These are phyloP conservation scores for Diphyllodes magnificus DNA, from an alignment of 2,113 vertebrate genomes.

Conservation along the genomic window DNA sequence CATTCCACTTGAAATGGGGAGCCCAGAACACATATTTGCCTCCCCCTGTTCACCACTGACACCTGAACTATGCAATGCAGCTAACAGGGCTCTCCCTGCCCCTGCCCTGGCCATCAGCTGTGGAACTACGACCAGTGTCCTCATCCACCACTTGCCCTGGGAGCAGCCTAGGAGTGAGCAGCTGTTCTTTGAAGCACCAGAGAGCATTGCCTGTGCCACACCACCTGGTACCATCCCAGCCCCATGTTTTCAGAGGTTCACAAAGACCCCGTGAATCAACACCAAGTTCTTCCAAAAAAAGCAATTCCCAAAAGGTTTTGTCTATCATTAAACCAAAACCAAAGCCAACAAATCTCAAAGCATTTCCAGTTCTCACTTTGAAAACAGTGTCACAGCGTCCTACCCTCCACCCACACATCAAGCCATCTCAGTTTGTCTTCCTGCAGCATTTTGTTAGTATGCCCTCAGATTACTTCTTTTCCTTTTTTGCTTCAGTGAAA, in stretches of 20 bases:
- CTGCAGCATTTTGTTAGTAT: not conserved
- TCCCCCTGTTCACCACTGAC: fast-evolving
- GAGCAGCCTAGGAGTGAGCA: not conserved
- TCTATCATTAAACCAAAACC: not conserved
- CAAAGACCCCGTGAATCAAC: not conserved
- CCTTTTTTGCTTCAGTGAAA: not conserved
- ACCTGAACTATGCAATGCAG: not conserved
- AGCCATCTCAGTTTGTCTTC: not conserved
- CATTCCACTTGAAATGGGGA: not conserved
- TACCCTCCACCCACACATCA: not conserved
- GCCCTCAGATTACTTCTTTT: not conserved
- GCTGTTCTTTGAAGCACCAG: not conserved
- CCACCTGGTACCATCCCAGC: not conserved
- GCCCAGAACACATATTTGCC: not conserved
- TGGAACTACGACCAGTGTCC: not conserved
- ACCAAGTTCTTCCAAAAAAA: not conserved
- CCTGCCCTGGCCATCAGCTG: not conserved
- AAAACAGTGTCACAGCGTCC: not conserved
- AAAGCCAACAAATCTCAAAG: not conserved
- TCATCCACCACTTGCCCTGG: not conserved
- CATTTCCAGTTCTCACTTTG: slow-evolving; percentile 13
- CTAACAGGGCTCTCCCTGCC: not conserved
- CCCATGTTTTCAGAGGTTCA: not conserved
- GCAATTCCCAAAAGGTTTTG: not conserved
- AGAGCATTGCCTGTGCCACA: not conserved